A percentile compares a stretch with the other conserved stretches of the same genome.
These are phyloP conservation scores for Synanceia verrucosa DNA, from an alignment of 2,797 vertebrate genomes.

Conservation along the genomic window DNA sequence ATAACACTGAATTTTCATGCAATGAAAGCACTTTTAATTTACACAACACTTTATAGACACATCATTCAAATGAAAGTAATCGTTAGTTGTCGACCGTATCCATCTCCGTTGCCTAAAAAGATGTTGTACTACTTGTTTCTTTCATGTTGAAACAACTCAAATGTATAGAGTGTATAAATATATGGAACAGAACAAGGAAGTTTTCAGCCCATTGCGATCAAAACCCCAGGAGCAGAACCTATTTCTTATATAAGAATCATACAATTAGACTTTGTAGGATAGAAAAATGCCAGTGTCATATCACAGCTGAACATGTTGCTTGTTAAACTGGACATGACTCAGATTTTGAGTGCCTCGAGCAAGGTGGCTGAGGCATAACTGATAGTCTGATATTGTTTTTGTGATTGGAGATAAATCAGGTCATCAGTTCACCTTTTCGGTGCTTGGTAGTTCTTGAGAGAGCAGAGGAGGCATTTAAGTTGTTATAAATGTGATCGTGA, in stretches of 20 bases:
- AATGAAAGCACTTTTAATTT: too few relatives aligned
- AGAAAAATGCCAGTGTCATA: not conserved
- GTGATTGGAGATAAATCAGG: constrained; percentile 1
- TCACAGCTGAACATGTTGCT: not conserved
- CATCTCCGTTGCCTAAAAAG: not conserved
- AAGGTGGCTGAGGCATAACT: not conserved
- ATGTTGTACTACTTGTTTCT: not conserved
- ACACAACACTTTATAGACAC: not conserved
- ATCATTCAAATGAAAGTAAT: not conserved
- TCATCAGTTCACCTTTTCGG: not conserved
- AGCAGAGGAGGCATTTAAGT: not conserved
- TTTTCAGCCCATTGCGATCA: not conserved
- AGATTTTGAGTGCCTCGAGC: not conserved
- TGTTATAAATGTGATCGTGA: not conserved
- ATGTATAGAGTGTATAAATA: not conserved
- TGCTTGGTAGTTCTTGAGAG: not conserved
- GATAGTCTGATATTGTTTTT: constrained; percentile 20
- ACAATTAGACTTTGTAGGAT: not conserved
- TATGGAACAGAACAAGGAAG: not conserved
- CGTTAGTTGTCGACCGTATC: not conserved
- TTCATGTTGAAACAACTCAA: not conserved
- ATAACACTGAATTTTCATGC: not conserved
- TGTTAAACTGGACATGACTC: not conserved
- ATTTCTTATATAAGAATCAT: not conserved
- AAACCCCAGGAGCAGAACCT: not conserved